These are phyloP conservation scores for Oscheius myriophilus DNA, from an alignment of 2,888 invertebrate species.

Conservation along the genomic window DNA sequence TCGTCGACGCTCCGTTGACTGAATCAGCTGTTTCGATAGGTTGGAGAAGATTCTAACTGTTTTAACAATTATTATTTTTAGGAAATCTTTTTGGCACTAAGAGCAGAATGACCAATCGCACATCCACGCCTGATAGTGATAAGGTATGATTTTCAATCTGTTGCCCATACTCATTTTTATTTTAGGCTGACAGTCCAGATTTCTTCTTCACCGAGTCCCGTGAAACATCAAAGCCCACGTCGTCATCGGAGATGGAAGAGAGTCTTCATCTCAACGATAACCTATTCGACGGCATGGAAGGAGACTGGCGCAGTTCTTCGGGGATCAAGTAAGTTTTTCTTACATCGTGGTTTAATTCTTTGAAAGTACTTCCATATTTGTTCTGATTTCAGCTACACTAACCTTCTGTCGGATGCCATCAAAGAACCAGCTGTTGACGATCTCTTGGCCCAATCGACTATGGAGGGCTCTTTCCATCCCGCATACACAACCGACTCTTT, in stretches of 20 bases:
- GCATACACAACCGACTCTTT: constrained; percentile 35
- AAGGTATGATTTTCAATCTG: neutral
- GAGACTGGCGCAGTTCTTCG: constrained; percentile 33
- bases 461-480: constrained; percentile 54
- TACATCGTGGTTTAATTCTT: too few relatives aligned
- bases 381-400: constrained; percentile 15
- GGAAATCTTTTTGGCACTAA: constrained; percentile 18
- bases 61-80: too few relatives aligned
- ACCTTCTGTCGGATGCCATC: neutral
- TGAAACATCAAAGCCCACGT: neutral
- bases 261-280: constrained; percentile 7
- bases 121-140: constrained; percentile 1
- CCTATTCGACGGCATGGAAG: constrained; percentile 29
- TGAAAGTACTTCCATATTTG: too few relatives aligned
- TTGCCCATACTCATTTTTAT: neutral
- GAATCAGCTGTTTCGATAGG: constrained; percentile 47
- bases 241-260: neutral
- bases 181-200: constrained; percentile 15
- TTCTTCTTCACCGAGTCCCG: neutral
- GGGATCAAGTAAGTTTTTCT: constrained; percentile 15
- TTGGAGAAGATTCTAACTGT: neutral
- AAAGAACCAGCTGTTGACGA: constrained; percentile 14
- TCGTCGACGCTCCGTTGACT: constrained; percentile 40
- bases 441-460: constrained; percentile 43
- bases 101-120: constrained; percentile 16